Evolutionary conservation across 2,888 invertebrate species (phyloP).

Genomic region (Minunthozetes semirufus): DNA sequence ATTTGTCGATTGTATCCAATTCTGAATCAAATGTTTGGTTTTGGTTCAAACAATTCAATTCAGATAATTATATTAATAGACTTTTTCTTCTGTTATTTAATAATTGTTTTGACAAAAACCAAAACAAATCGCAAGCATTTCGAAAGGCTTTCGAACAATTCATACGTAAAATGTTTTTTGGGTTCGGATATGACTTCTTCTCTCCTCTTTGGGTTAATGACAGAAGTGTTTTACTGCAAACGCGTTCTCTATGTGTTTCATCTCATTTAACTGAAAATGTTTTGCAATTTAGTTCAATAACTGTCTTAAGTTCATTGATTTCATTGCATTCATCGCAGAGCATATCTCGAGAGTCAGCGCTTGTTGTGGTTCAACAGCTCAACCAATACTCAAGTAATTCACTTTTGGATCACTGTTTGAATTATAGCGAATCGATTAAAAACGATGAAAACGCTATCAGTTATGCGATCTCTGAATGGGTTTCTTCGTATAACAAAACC

Average conservation of each 20-base stretch:
- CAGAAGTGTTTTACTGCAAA: conserved; percentile 1
- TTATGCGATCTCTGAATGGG: neutral
- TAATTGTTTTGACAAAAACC: neutral
- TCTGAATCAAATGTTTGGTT: conserved; percentile 4
- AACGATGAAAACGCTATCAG: neutral
- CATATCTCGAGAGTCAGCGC: neutral
- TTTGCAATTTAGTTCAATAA: neutral
- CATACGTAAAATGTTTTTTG: neutral
- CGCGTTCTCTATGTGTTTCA: neutral
- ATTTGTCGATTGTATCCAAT: neutral
- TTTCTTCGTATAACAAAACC: neutral
- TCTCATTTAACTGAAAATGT: neutral
- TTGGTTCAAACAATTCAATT: neutral
- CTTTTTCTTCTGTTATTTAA: conserved; percentile 14
- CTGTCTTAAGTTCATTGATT: neutral
- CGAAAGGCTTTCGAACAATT: neutral
- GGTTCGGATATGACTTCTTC: conserved; percentile 11
- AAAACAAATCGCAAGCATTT: neutral
- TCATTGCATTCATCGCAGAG: conserved; percentile 14
- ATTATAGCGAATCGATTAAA: conserved; percentile 1
- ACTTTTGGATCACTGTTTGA: neutral
- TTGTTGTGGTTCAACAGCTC: neutral
- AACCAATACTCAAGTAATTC: neutral
- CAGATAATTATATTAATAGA: conserved; percentile 18
- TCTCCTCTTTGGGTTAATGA: conserved; percentile 23